phyloP scores from a whole-genome alignment of 2,797 vertebrate genomes.

The Danio tinwini region DNA sequence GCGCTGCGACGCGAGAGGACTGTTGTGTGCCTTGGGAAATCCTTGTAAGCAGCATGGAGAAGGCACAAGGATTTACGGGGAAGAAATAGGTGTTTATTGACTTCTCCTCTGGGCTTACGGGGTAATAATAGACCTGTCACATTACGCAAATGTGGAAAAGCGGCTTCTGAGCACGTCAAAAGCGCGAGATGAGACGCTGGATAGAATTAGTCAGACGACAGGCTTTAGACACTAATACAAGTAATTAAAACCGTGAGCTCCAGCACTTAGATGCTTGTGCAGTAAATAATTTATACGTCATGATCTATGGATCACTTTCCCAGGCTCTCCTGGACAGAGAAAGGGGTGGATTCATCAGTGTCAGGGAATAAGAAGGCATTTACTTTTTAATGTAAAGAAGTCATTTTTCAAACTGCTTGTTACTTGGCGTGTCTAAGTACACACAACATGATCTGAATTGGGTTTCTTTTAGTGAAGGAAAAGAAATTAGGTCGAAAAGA shows the following conservation, averaged over 20 bases:
- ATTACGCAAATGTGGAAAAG: conserved; percentile 85
- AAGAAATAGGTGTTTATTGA: conserved; percentile 88
- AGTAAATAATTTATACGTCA: conserved; percentile 84
- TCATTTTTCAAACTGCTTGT: conserved; percentile 48
- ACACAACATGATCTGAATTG: conserved; percentile 4
- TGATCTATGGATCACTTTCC: conserved; percentile 82
- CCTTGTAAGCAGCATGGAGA: conserved; percentile 76
- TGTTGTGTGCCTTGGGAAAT: conserved; percentile 81
- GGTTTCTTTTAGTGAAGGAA: neutral
- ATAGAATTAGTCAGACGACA: conserved; percentile 84
- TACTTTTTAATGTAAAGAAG: conserved; percentile 61
- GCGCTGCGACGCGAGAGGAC: conserved; percentile 66
- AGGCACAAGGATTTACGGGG: conserved; percentile 79
- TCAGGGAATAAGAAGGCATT: conserved; percentile 71
- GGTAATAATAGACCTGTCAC: conserved; percentile 89
- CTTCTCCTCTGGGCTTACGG: conserved; percentile 83
- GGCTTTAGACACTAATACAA: conserved; percentile 84
- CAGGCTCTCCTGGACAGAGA: conserved; percentile 70
- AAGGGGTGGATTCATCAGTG: conserved; percentile 75
- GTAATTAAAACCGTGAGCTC: conserved; percentile 84
- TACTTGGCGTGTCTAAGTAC: conserved; percentile 33
- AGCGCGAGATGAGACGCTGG: conserved; percentile 70
- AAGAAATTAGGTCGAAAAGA: neutral
- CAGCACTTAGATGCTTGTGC: conserved; percentile 82
- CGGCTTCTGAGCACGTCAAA: conserved; percentile 72